A percentile compares a stretch with the other conserved stretches of the same genome.
phyloP scores from a whole-genome alignment of 2,113 vertebrate species.

The Hippoglossus stenolepis region DNA sequence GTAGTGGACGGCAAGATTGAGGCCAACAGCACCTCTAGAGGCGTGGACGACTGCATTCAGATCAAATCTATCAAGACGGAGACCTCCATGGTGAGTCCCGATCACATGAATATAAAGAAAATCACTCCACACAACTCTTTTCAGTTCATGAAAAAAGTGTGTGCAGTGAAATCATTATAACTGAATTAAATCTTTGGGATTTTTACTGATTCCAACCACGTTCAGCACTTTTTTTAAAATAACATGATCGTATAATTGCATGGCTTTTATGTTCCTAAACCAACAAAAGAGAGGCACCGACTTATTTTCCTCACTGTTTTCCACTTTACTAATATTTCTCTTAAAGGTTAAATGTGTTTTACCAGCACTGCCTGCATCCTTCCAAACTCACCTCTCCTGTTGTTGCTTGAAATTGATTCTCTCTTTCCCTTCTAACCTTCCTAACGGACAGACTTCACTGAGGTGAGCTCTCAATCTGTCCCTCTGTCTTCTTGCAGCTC shows the following conservation, averaged over 20 bases:
- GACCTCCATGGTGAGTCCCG: conserved; percentile 90
- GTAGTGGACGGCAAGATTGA: conserved; percentile 82
- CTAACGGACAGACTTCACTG: conserved; percentile 94
- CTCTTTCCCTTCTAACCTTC: conserved; percentile 84
- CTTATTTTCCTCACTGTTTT: conserved; percentile 13
- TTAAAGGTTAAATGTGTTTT: not conserved
- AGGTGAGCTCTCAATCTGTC: conserved; percentile 87
- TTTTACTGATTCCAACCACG: conserved; percentile 1
- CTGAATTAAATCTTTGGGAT: not conserved
- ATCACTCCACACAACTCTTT: not conserved
- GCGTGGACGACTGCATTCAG: conserved; percentile 88
- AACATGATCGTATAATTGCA: not conserved
- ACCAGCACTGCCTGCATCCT: conserved; percentile 53
- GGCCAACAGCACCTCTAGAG: conserved; percentile 86
- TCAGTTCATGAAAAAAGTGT: not conserved
- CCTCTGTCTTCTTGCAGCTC: conserved; percentile 15
- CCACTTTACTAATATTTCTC: conserved; percentile 53
- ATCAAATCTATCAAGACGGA: conserved; percentile 94
- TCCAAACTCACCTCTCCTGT: conserved; percentile 58
- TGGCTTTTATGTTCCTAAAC: conserved; percentile 9
- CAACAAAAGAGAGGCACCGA: not conserved
- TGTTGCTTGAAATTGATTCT: conserved; percentile 79
- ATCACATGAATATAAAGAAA: not conserved
- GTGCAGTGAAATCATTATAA: not conserved
- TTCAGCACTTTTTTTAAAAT: not conserved